These are phyloP conservation scores for Scelioninae gen. 2 DNA, from an alignment of 2,888 invertebrate species.

Conservation along the genomic window DNA sequence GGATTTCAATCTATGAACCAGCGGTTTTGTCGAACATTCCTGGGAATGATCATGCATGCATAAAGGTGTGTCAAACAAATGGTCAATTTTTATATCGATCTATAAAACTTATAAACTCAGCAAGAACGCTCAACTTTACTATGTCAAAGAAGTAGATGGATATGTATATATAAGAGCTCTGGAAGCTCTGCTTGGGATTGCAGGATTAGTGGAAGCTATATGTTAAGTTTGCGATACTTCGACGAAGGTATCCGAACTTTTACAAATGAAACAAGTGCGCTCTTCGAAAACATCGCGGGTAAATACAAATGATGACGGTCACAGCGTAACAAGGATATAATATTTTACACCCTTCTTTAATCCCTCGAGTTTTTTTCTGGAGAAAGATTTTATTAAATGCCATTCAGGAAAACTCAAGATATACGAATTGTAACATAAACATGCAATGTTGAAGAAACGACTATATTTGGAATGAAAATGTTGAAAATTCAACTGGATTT, in stretches of 20 bases:
- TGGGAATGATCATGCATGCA: constrained; percentile 19
- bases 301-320: constrained; percentile 33
- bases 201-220: constrained; percentile 44
- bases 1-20: too few relatives aligned
- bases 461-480: too few relatives aligned
- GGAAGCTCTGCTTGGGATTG: constrained; percentile 44
- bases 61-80: constrained; percentile 11
- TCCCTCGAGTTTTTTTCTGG: too few relatives aligned
- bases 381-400: too few relatives aligned
- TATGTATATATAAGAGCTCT: constrained; percentile 49
- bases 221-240: constrained; percentile 48
- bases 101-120: constrained; percentile 44
- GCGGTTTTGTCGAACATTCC: neutral
- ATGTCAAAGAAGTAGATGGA: constrained; percentile 52
- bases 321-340: constrained; percentile 11
- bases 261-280: constrained; percentile 44
- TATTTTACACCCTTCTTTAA: constrained; percentile 2
- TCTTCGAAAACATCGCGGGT: constrained; percentile 27
- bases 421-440: too few relatives aligned
- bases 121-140: constrained; percentile 52
- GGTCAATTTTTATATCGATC: constrained; percentile 51
- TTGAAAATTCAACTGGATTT: too few relatives aligned
- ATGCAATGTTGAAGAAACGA: too few relatives aligned
- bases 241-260: constrained; percentile 42
- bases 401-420: too few relatives aligned